These are phyloP conservation scores for Diplogasteroides magnus DNA, from an alignment of 1,140 invertebrate genomes.

Conservation along the genomic window DNA sequence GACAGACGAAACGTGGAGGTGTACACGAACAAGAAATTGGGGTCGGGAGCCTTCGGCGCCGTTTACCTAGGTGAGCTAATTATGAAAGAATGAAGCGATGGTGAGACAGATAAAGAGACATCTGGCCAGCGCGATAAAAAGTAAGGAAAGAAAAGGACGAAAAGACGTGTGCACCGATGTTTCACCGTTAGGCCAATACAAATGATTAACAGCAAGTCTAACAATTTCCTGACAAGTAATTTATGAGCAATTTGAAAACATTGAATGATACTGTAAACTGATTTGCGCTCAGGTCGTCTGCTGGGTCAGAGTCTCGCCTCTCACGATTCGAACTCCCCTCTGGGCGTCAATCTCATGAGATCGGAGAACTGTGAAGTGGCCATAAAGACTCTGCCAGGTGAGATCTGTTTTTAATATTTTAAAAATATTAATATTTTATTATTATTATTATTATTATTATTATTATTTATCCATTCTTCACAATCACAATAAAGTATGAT, in stretches of 20 bases:
- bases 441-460: slow-evolving; percentile 18
- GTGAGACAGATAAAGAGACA: too few species aligned
- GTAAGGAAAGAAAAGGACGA: too few species aligned
- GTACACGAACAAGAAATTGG: slow-evolving; percentile 52
- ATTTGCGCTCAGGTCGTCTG: slow-evolving; percentile 38
- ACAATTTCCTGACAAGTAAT: too few species aligned
- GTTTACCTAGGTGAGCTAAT: slow-evolving; percentile 37
- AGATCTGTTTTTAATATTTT: not conserved
- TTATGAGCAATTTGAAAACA: too few species aligned
- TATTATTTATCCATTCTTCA: too few species aligned
- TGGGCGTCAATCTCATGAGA: slow-evolving; percentile 52
- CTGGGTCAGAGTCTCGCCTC: slow-evolving; percentile 41
- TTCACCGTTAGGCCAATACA: too few species aligned
- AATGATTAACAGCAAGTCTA: too few species aligned
- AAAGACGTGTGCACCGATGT: too few species aligned
- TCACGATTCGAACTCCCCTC: slow-evolving; percentile 48
- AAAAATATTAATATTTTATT: too few species aligned
- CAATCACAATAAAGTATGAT: too few species aligned
- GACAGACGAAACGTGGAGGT: slow-evolving; percentile 52
- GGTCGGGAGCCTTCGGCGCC: slow-evolving; percentile 47
- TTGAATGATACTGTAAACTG: too few species aligned
- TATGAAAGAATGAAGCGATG: not conserved
- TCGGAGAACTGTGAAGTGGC: slow-evolving; percentile 56
- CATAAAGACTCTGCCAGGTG: slow-evolving; percentile 58
- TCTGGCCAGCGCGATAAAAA: too few species aligned